Evolutionary conservation across 2,888 invertebrate genomes (phyloP).

Genomic region (Suillia variegata): DNA sequence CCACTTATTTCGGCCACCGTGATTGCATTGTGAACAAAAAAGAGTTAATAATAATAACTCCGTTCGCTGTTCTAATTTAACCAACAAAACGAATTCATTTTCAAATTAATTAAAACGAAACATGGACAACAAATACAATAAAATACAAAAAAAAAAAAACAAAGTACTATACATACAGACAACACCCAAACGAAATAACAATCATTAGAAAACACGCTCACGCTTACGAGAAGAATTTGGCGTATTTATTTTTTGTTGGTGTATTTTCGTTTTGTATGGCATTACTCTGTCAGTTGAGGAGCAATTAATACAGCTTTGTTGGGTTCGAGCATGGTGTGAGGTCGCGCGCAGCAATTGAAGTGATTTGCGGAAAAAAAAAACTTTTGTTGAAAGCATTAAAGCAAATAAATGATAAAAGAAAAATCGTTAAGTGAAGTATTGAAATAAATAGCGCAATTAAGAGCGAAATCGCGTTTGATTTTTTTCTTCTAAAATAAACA

Average conservation of each 20-base stretch:
- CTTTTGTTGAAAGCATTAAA: no score
- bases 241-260: neutral
- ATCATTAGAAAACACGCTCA: conserved; percentile 1
- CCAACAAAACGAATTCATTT: neutral
- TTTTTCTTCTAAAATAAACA: neutral
- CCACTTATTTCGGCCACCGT: no score
- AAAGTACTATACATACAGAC: no score
- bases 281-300: neutral
- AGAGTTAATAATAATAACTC: no score
- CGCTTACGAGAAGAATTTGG: neutral
- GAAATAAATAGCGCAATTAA: neutral
- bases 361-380: neutral
- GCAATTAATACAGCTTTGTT: neutral
- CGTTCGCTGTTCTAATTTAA: neutral
- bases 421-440: neutral
- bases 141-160: no score
- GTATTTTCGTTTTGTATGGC: no score
- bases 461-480: neutral
- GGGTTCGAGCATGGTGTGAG: neutral
- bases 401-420: no score
- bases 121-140: no score
- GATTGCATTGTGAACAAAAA: no score
- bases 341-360: neutral
- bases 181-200: neutral
- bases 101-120: neutral